These are phyloP conservation scores for Nannoperca obscura DNA, from an alignment of 2,797 vertebrate species.

Conservation along the genomic window DNA sequence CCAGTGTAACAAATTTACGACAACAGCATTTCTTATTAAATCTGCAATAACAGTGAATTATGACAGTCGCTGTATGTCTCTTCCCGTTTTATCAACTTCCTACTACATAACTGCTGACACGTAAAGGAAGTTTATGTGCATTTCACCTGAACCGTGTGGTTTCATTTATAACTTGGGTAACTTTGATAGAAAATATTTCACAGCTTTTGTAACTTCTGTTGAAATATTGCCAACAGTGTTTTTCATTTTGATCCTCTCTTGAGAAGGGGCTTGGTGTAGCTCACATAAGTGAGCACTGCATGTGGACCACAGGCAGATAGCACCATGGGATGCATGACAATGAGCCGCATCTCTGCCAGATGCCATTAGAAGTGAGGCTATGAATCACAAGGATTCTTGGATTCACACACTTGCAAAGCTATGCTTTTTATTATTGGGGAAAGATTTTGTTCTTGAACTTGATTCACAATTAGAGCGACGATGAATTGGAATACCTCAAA, in stretches of 20 bases:
- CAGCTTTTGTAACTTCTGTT: conserved; percentile 37
- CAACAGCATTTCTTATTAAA: conserved; percentile 10
- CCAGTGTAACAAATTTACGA: conserved; percentile 21
- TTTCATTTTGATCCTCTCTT: conserved; percentile 58
- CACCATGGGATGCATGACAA: conserved; percentile 79
- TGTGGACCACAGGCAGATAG: conserved; percentile 70
- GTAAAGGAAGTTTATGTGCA: conserved; percentile 9
- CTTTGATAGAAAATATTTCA: conserved; percentile 45
- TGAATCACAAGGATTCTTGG: conserved; percentile 60
- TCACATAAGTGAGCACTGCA: conserved; percentile 77
- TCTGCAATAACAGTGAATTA: conserved; percentile 32
- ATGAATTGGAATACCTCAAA: conserved; percentile 21
- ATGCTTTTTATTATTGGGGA: conserved; percentile 15
- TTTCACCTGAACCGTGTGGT: conserved; percentile 24
- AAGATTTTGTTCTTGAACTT: conserved; percentile 18
- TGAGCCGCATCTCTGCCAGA: conserved; percentile 75
- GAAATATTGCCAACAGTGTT: conserved; percentile 55
- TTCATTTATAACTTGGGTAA: conserved; percentile 32
- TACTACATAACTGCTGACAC: conserved; percentile 17
- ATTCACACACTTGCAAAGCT: conserved; percentile 38
- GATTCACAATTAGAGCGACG: conserved; percentile 22
- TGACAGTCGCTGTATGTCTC: conserved; percentile 3
- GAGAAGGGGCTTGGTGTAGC: conserved; percentile 57
- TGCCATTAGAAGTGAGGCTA: conserved; percentile 65
- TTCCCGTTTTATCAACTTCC: conserved; percentile 17